Evolutionary conservation across 2,888 invertebrate species (phyloP).

Genomic region (Epirrhoe alternata): DNA sequence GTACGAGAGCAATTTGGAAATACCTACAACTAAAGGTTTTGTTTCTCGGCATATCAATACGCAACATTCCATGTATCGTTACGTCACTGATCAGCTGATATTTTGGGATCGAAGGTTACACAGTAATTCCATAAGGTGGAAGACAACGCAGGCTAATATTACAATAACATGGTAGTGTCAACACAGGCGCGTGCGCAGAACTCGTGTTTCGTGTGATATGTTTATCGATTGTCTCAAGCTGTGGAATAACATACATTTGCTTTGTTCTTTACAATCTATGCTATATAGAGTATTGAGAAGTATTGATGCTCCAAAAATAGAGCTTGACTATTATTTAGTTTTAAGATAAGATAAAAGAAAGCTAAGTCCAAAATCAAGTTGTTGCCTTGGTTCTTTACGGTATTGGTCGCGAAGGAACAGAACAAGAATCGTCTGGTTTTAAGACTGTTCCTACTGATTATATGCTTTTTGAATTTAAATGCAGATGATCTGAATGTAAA

Average conservation of each 20-base stretch:
- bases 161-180: conserved; percentile 43
- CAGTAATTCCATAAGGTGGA: conserved; percentile 5
- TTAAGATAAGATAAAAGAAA: no score
- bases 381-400: no score
- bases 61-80: conserved; percentile 19
- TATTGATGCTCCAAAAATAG: no score
- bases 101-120: conserved; percentile 20
- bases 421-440: no score
- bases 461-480: no score
- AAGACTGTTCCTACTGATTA: no score
- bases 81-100: conserved; percentile 28
- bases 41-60: not conserved
- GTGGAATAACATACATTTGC: conserved; percentile 35
- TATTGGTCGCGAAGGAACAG: no score
- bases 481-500: no score
- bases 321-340: no score
- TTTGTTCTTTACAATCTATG: conserved; percentile 12
- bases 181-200: conserved; percentile 42
- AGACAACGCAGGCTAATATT: conserved; percentile 26
- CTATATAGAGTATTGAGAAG: no score
- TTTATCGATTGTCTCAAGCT: conserved; percentile 28
- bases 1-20: no score
- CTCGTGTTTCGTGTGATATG: conserved; percentile 36
- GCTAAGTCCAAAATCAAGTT: no score
- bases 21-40: not conserved